These are phyloP conservation scores for Prunella strophiata DNA, from an alignment of 2,797 vertebrate genomes.

Conservation along the genomic window DNA sequence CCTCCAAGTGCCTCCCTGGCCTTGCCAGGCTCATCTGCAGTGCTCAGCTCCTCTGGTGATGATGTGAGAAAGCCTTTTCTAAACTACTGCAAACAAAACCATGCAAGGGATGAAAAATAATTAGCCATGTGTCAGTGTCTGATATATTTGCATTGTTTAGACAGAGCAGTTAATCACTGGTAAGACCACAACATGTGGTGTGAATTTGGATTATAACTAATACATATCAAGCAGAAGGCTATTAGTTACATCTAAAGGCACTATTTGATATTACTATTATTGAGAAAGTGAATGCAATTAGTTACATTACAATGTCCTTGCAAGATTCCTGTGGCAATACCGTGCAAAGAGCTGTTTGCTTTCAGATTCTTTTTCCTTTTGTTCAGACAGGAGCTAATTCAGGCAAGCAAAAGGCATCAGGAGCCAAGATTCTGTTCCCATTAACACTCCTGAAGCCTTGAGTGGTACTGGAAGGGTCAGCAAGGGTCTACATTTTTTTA, in stretches of 20 bases:
- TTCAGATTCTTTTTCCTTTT: background rate
- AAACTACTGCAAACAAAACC: background rate
- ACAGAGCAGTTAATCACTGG: slow-evolving; percentile 54
- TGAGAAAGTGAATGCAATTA: slow-evolving; percentile 8
- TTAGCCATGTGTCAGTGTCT: background rate
- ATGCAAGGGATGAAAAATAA: slow-evolving; percentile 6
- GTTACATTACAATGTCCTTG: background rate
- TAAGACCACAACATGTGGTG: background rate
- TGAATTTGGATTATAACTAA: slow-evolving; percentile 52
- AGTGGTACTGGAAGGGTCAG: background rate
- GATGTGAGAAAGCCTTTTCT: background rate
- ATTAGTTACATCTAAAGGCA: slow-evolving; percentile 49
- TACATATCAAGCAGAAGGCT: background rate
- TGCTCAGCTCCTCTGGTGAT: fast-evolving
- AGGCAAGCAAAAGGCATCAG: background rate
- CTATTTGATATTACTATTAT: slow-evolving; percentile 16
- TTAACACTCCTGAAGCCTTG: background rate
- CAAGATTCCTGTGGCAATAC: background rate
- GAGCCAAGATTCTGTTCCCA: background rate
- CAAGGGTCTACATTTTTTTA: background rate
- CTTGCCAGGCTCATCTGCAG: background rate
- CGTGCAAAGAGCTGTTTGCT: background rate
- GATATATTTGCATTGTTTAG: slow-evolving; percentile 45
- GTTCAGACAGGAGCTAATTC: background rate
- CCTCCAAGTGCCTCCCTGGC: background rate